A percentile compares a stretch with the other conserved stretches of the same genome.
These are phyloP conservation scores for Acestrorhynchus altus DNA, from an alignment of 2,797 vertebrate genomes.

Conservation along the genomic window DNA sequence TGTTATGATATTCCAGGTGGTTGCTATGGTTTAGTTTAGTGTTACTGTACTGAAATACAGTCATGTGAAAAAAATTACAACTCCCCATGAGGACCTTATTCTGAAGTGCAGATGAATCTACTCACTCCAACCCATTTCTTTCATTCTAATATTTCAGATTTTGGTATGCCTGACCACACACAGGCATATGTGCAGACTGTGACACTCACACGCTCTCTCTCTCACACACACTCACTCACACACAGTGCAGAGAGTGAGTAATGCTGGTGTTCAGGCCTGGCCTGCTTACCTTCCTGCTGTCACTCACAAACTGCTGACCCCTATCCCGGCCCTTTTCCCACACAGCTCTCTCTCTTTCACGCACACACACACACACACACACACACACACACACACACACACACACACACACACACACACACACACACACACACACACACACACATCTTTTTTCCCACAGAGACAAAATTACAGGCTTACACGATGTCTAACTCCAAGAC, in stretches of 20 bases:
- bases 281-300: conserved; percentile 60
- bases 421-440: conserved; percentile 29
- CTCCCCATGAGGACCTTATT: too few relatives aligned
- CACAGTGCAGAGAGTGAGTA: conserved; percentile 46
- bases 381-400: conserved; percentile 9
- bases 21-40: too few relatives aligned
- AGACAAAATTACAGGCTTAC: conserved; percentile 29
- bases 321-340: conserved; percentile 51
- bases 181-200: background rate
- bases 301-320: conserved; percentile 58
- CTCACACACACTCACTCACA: conserved; percentile 28
- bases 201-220: background rate
- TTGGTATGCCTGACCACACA: background rate
- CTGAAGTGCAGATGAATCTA: background rate
- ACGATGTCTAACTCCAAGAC: background rate
- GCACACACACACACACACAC: background rate
- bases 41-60: too few relatives aligned
- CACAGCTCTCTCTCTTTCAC: conserved; percentile 37
- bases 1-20: too few relatives aligned
- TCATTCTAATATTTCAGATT: background rate
- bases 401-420: conserved; percentile 5
- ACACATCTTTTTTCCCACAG: conserved; percentile 19
- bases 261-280: conserved; percentile 35
- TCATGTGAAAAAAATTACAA: too few relatives aligned
- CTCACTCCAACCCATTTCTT: background rate